Evolutionary conservation across 2,113 vertebrate genomes (phyloP).

Genomic region (Calidris pugnax): DNA sequence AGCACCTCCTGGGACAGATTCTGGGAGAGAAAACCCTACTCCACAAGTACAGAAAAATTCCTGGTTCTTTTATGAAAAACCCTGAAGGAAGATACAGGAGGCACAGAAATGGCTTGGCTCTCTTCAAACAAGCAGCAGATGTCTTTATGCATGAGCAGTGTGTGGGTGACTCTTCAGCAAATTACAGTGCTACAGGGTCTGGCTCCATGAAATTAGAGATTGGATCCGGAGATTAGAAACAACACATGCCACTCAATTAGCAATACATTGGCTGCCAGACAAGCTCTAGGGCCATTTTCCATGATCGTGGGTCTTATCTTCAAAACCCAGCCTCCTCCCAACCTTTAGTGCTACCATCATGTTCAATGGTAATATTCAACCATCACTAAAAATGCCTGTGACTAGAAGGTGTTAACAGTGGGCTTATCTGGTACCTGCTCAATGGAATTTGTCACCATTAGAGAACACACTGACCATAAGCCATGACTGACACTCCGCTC

Average conservation of each 20-base stretch:
- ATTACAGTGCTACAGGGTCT: slow-evolving; percentile 24
- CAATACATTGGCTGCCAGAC: slow-evolving; percentile 7
- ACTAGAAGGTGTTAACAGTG: neutral
- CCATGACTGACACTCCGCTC: neutral
- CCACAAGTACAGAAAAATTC: neutral
- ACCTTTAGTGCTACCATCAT: neutral
- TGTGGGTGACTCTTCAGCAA: slow-evolving; percentile 59
- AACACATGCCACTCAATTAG: slow-evolving; percentile 49
- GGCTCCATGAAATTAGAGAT: slow-evolving; percentile 33
- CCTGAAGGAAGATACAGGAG: neutral
- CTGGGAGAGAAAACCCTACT: neutral
- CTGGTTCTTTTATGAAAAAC: neutral
- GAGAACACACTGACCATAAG: neutral
- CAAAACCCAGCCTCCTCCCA: neutral
- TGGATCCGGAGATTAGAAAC: slow-evolving; percentile 42
- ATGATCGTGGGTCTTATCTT: neutral
- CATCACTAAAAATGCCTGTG: neutral
- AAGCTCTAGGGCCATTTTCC: slow-evolving; percentile 6
- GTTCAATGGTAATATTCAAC: neutral
- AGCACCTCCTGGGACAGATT: neutral
- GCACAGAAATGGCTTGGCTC: slow-evolving; percentile 29
- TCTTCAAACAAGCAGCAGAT: slow-evolving; percentile 62
- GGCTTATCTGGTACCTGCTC: neutral
- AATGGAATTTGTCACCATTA: neutral
- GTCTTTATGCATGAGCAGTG: slow-evolving; percentile 47